These are phyloP conservation scores for human DNA, from an alignment of 2,113 vertebrate species.

Conservation along the genomic window DNA sequence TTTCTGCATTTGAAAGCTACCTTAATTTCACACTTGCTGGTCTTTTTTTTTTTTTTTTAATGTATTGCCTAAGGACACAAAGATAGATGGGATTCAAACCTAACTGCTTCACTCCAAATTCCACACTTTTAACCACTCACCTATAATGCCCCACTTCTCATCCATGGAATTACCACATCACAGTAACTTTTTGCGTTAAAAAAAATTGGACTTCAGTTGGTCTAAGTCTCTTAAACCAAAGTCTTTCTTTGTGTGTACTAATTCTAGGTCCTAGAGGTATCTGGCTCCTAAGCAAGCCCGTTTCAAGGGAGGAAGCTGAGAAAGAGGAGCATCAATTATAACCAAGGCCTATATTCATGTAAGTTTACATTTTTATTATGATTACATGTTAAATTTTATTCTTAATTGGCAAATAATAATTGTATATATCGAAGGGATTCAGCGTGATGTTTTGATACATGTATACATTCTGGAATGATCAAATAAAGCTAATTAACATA, in stretches of 20 bases:
- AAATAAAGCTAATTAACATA: not conserved
- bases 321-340: not conserved
- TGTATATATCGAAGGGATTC: not conserved
- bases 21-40: not conserved
- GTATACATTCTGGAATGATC: not conserved
- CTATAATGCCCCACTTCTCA: not conserved
- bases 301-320: not conserved
- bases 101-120: not conserved
- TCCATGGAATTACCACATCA: not conserved
- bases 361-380: not conserved
- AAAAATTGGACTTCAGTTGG: not conserved
- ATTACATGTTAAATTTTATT: not conserved
- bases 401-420: not conserved
- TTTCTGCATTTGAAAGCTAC: conserved; percentile 32
- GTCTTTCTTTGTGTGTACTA: not conserved
- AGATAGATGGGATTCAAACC: not conserved
- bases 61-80: not conserved
- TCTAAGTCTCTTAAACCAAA: not conserved
- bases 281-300: not conserved
- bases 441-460: not conserved
- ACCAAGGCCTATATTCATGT: not conserved
- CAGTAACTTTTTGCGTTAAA: not conserved
- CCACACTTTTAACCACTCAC: not conserved
- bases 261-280: not conserved
- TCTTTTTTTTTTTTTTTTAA: not conserved